These are phyloP conservation scores for Catostomus latipinnis DNA, from an alignment of 2,797 vertebrate species.

Conservation along the genomic window DNA sequence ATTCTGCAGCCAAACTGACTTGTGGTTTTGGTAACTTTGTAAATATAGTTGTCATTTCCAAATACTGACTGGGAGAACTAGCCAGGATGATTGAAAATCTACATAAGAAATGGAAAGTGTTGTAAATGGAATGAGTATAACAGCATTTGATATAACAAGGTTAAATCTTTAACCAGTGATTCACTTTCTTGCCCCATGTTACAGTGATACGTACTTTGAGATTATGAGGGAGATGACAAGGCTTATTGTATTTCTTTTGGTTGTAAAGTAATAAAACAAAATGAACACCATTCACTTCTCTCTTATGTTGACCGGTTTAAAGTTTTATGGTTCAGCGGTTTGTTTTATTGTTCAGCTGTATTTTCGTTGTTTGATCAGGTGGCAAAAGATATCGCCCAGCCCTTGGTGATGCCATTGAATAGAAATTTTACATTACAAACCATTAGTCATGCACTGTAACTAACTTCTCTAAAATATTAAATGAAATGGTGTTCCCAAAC, in stretches of 20 bases:
- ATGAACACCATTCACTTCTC: constrained; percentile 9
- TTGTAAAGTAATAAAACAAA: constrained; percentile 22
- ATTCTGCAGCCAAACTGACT: no score
- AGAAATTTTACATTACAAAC: no score
- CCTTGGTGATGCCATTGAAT: background rate
- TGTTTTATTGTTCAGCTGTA: constrained; percentile 8
- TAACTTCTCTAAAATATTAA: background rate
- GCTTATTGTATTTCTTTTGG: constrained; percentile 3
- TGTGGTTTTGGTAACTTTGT: no score
- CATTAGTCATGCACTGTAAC: background rate
- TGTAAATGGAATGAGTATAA: constrained; percentile 12
- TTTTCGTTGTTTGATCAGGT: constrained; percentile 8
- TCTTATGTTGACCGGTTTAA: background rate
- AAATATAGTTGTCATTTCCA: no score
- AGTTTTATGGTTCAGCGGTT: constrained; percentile 25
- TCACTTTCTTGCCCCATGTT: constrained; percentile 36
- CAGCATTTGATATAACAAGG: background rate
- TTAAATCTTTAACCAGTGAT: constrained; percentile 31
- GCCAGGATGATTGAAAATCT: no score
- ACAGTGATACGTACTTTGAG: background rate
- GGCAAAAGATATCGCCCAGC: background rate
- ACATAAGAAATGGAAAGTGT: constrained; percentile 8
- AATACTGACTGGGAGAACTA: no score
- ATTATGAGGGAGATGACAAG: background rate
- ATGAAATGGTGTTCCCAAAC: background rate